These are phyloP conservation scores for Geopemphigus sp. DNA, from an alignment of 1,140 invertebrate genomes.

Conservation along the genomic window DNA sequence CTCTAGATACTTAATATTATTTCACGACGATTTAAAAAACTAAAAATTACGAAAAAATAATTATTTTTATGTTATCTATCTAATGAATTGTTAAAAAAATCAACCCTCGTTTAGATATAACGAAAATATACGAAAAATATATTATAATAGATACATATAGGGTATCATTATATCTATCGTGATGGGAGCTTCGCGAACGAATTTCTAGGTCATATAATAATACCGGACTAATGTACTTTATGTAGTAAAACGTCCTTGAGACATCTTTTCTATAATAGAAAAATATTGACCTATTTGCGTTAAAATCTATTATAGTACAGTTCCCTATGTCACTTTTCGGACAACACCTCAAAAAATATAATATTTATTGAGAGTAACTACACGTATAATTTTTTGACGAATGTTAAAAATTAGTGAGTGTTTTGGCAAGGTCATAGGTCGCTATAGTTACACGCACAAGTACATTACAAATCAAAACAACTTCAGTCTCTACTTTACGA, in stretches of 20 bases:
- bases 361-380: slow-evolving; percentile 41
- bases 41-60: too few relatives aligned
- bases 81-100: too few relatives aligned
- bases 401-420: slow-evolving; percentile 29
- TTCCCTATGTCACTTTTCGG: slow-evolving; percentile 26
- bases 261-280: slow-evolving; percentile 28
- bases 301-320: slow-evolving; percentile 10
- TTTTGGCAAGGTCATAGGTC: slow-evolving; percentile 37
- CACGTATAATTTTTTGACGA: slow-evolving; percentile 15
- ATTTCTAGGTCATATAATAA: slow-evolving; percentile 41
- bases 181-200: neutral
- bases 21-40: too few relatives aligned
- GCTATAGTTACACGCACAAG: slow-evolving; percentile 20
- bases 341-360: slow-evolving; percentile 37
- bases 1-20: too few relatives aligned
- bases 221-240: slow-evolving; percentile 9
- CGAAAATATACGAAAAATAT: too few relatives aligned
- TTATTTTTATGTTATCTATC: too few relatives aligned
- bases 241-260: slow-evolving; percentile 34
- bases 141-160: too few relatives aligned
- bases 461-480: slow-evolving; percentile 36
- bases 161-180: neutral
- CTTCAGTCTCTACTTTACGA: slow-evolving; percentile 4
- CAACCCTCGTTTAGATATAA: too few relatives aligned
- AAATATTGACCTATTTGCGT: slow-evolving; percentile 26